These are phyloP conservation scores for Oceanodroma leucorhoa DNA, from an alignment of 2,797 vertebrate species.

Conservation along the genomic window DNA sequence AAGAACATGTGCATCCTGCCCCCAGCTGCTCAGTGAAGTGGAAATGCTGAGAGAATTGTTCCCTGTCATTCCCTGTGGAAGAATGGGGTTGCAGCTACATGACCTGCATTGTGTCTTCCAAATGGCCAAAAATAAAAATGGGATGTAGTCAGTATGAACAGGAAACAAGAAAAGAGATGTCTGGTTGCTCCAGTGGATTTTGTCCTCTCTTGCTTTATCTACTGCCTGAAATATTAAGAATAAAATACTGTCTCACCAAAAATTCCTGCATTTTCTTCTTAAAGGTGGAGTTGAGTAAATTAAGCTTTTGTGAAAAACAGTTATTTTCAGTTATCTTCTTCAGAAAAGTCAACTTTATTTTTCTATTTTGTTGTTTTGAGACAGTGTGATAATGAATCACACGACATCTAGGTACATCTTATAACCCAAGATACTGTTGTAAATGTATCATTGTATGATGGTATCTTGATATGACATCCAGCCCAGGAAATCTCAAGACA, in stretches of 20 bases:
- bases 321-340: neutral
- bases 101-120: neutral
- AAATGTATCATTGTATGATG: neutral
- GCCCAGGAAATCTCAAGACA: neutral
- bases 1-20: neutral
- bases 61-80: neutral
- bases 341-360: neutral
- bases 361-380: neutral
- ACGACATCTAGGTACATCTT: neutral
- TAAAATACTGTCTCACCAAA: neutral
- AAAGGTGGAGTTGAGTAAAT: neutral
- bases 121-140: neutral
- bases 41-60: neutral
- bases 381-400: neutral
- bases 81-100: neutral
- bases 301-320: neutral
- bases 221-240: neutral
- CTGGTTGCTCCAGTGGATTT: neutral
- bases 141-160: neutral
- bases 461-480: neutral
- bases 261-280: neutral
- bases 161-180: neutral
- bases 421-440: neutral
- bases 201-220: neutral
- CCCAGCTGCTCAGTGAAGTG: neutral